Percentiles rank a stretch among this genome's conserved stretches.
Evolutionary conservation across 2,888 invertebrate genomes (phyloP).

Genomic region (Bombylius major): DNA sequence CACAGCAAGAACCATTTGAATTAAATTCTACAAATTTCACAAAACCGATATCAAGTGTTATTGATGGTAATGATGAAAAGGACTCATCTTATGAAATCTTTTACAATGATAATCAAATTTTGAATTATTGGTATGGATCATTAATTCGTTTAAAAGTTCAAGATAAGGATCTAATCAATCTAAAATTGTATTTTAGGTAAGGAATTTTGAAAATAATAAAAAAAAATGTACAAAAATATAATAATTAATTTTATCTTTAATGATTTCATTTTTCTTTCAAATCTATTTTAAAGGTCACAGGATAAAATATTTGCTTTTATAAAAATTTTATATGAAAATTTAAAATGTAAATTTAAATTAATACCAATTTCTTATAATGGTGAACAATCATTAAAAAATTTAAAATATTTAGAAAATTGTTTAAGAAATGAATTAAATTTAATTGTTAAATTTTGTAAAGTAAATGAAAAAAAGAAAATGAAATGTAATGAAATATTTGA

Average conservation of each 20-base stretch:
- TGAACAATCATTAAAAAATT: constrained; percentile 1
- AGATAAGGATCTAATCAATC: neutral
- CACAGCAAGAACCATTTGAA: neutral
- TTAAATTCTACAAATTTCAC: neutral
- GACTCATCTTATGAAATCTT: neutral
- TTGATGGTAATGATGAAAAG: neutral
- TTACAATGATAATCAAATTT: neutral
- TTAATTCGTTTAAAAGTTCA: constrained; percentile 1
- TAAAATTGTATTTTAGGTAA: constrained; percentile 11
- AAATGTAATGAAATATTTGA: constrained; percentile 4
- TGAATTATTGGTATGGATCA: constrained; percentile 2
- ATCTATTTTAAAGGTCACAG: neutral
- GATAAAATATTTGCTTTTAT: constrained; percentile 1
- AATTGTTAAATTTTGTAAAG: constrained; percentile 4
- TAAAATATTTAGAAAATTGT: constrained; percentile 6
- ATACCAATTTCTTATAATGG: constrained; percentile 1
- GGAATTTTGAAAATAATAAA: too few relatives aligned
- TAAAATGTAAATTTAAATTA: constrained; percentile 3
- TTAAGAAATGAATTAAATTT: constrained; percentile 8
- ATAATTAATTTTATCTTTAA: neutral
- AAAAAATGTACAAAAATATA: neutral
- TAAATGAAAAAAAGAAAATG: neutral
- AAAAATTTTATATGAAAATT: neutral
- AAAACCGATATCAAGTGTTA: neutral
- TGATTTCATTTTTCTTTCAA: neutral